These are phyloP conservation scores for Parazoanthus darwini DNA, from an alignment of 92 coral and sea anemone genomes.

Conservation along the genomic window DNA sequence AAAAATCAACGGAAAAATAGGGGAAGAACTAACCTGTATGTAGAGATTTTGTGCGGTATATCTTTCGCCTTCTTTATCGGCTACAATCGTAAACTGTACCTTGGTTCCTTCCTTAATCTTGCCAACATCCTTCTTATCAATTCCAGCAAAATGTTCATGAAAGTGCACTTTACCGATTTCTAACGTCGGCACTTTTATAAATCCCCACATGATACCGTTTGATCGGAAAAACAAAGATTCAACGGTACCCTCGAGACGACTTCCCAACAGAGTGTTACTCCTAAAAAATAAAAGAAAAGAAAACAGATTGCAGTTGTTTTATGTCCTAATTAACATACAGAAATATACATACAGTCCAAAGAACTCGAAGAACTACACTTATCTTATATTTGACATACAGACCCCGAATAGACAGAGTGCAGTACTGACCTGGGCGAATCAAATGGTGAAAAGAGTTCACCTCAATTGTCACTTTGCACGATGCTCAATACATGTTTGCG, in stretches of 20 bases:
- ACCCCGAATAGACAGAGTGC: too few relatives aligned
- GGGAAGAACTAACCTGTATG: slow-evolving; percentile 47
- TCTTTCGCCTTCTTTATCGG: slow-evolving; percentile 10
- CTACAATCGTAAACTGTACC: slow-evolving; percentile 55
- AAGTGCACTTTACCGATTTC: slow-evolving; percentile 19
- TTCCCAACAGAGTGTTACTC: slow-evolving; percentile 13
- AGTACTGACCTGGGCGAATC: too few relatives aligned
- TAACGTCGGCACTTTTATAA: slow-evolving; percentile 19
- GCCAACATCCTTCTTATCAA: slow-evolving; percentile 18
- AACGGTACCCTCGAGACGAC: slow-evolving; percentile 60
- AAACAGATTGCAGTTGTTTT: not conserved
- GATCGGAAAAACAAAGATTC: not conserved
- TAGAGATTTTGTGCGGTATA: slow-evolving; percentile 44
- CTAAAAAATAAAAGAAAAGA: not conserved
- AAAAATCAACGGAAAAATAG: not conserved
- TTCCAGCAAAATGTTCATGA: slow-evolving; percentile 36
- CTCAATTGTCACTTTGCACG: too few relatives aligned
- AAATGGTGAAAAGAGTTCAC: too few relatives aligned
- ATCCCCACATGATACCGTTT: slow-evolving; percentile 21
- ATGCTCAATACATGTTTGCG: too few relatives aligned
- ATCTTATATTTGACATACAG: too few relatives aligned
- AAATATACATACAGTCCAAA: not conserved
- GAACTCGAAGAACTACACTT: too few relatives aligned
- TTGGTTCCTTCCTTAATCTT: slow-evolving; percentile 33
- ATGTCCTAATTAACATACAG: not conserved